These are phyloP conservation scores for Anoura caudifer DNA, from an alignment of 2,113 vertebrate genomes.

Conservation along the genomic window DNA sequence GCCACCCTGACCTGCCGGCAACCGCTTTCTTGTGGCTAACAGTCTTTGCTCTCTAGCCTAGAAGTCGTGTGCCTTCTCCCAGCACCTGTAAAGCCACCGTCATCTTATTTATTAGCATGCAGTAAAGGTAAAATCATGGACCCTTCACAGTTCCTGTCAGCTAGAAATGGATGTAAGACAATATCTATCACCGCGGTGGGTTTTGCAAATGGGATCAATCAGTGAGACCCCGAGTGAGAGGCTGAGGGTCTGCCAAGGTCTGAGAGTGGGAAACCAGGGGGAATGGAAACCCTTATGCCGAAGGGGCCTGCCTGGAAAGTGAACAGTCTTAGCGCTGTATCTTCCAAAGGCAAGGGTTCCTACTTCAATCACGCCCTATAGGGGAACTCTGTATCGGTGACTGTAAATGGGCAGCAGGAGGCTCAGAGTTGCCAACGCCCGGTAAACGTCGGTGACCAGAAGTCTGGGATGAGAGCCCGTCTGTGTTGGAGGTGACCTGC, in stretches of 20 bases:
- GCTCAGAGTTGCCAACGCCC: not conserved
- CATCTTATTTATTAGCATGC: not conserved
- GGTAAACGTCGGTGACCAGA: not conserved
- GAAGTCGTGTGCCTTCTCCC: not conserved
- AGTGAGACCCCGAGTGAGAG: not conserved
- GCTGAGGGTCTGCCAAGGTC: not conserved
- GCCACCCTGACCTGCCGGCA: not conserved
- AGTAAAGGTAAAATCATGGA: not conserved
- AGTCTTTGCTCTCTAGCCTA: not conserved
- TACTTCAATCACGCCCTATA: not conserved
- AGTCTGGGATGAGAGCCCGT: accelerated
- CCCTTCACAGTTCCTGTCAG: not conserved
- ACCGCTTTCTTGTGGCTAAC: not conserved
- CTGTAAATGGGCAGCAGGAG: not conserved
- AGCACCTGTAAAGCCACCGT: accelerated
- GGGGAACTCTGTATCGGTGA: not conserved
- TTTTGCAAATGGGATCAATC: not conserved
- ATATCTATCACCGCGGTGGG: not conserved
- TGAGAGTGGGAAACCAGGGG: not conserved
- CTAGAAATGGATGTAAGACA: not conserved
- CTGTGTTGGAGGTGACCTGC: not conserved
- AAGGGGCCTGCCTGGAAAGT: not conserved
- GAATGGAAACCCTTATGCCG: not conserved
- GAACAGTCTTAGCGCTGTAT: not conserved
- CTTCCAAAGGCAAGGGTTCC: not conserved